Percentiles rank a stretch among this genome's conserved stretches.
These are phyloP conservation scores for Ceratitis capitata DNA, from an alignment of 1,140 invertebrate genomes.

Conservation along the genomic window DNA sequence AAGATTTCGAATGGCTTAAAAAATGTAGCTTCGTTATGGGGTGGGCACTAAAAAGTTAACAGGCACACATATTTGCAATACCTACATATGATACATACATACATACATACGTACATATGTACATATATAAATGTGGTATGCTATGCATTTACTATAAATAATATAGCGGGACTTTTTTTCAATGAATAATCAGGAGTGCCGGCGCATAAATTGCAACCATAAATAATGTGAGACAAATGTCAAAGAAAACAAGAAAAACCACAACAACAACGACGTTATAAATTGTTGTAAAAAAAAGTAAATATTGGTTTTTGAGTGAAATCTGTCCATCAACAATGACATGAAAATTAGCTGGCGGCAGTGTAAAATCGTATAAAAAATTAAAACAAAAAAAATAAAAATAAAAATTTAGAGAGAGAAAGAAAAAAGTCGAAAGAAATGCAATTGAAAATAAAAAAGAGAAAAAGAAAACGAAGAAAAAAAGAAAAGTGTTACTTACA, in stretches of 20 bases:
- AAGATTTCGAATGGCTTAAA: background rate
- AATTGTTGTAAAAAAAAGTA: background rate
- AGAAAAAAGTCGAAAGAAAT: background rate
- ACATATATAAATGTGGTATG: background rate
- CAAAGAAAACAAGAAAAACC: too few species aligned
- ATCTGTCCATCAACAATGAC: slow-evolving; percentile 25
- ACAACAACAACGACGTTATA: background rate
- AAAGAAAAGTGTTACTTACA: background rate
- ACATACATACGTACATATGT: background rate
- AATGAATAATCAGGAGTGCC: background rate
- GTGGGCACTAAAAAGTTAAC: background rate
- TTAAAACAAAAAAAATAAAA: background rate
- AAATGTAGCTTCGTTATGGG: too few species aligned
- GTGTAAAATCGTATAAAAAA: background rate
- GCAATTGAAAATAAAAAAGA: background rate
- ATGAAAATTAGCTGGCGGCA: background rate
- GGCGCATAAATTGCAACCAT: background rate
- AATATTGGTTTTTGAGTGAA: slow-evolving; percentile 31
- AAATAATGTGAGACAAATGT: background rate
- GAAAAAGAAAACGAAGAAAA: too few species aligned
- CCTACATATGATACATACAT: too few species aligned
- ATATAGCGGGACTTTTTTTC: background rate
- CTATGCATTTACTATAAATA: background rate
- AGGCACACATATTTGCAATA: background rate
- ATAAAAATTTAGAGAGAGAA: too few species aligned